A percentile compares a stretch with the other conserved stretches of the same genome.
Evolutionary conservation across 2,797 vertebrate genomes (phyloP).

Genomic region (Graptemys geographica): DNA sequence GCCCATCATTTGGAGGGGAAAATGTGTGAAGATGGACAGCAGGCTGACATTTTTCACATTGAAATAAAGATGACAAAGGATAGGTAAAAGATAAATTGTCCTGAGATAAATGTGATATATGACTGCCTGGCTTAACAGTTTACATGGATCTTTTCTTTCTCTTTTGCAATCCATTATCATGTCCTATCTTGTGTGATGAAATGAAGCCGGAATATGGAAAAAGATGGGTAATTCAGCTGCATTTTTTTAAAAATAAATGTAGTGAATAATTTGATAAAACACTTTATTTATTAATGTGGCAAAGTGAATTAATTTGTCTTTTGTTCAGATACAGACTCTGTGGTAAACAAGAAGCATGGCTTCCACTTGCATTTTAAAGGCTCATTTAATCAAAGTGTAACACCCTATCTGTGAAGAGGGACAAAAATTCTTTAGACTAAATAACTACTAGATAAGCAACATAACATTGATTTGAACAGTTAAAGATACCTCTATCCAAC

Average conservation of each 20-base stretch:
- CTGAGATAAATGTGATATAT: background rate
- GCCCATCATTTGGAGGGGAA: background rate
- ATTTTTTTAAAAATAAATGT: background rate
- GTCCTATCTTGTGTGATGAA: conserved; percentile 36
- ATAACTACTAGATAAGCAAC: background rate
- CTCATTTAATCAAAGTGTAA: conserved; percentile 21
- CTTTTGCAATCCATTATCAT: conserved; percentile 50
- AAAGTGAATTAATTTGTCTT: conserved; percentile 4
- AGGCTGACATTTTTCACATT: background rate
- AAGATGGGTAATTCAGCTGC: conserved; percentile 87
- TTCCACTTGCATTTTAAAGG: background rate
- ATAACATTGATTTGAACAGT: background rate
- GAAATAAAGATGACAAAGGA: background rate
- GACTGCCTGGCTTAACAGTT: background rate
- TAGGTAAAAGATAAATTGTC: background rate
- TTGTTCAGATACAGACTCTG: background rate
- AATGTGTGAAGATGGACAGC: background rate
- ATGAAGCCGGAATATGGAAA: conserved; percentile 88
- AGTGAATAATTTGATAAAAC: background rate
- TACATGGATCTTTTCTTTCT: conserved; percentile 52
- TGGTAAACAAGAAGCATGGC: background rate
- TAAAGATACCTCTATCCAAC: background rate
- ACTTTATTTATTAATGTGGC: conserved; percentile 8
- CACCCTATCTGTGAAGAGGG: background rate
- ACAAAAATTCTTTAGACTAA: background rate